Evolutionary conservation across 2,113 vertebrate genomes (phyloP).

Genomic region (Tinamus guttatus): DNA sequence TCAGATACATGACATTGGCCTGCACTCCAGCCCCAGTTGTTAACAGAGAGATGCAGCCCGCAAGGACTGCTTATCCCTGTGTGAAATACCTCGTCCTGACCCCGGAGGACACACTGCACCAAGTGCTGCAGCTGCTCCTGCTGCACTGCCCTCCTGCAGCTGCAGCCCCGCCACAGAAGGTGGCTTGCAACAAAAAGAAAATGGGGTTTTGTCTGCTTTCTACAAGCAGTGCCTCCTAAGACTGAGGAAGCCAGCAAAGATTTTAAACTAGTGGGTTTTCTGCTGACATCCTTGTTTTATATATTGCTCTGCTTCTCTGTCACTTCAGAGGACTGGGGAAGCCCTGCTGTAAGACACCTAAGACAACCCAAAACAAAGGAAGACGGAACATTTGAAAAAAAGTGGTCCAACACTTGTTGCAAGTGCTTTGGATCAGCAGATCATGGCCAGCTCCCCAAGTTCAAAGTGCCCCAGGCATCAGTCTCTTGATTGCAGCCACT

Average conservation of each 20-base stretch:
- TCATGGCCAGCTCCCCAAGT: background rate
- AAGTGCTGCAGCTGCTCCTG: rapidly evolving
- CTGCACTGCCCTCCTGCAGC: background rate
- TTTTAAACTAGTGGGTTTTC: background rate
- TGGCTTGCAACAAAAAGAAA: background rate
- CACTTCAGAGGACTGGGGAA: background rate
- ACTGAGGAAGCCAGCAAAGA: background rate
- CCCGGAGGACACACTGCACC: background rate
- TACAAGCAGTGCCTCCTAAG: background rate
- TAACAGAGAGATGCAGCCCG: background rate
- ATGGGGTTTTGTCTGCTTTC: background rate
- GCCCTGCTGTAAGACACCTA: background rate
- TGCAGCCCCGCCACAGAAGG: background rate
- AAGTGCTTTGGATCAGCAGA: background rate
- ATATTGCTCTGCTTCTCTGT: background rate
- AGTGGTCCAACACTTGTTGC: background rate
- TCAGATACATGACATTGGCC: background rate
- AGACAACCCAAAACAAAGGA: background rate
- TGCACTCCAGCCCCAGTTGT: background rate
- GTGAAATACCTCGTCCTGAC: rapidly evolving
- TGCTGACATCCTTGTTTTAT: background rate
- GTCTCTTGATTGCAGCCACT: background rate
- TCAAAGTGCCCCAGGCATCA: background rate
- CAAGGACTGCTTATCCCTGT: background rate
- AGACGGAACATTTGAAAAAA: background rate